Conservation (phyloP, 2,797 vertebrate species). For the Limosa lapponica region DNA sequence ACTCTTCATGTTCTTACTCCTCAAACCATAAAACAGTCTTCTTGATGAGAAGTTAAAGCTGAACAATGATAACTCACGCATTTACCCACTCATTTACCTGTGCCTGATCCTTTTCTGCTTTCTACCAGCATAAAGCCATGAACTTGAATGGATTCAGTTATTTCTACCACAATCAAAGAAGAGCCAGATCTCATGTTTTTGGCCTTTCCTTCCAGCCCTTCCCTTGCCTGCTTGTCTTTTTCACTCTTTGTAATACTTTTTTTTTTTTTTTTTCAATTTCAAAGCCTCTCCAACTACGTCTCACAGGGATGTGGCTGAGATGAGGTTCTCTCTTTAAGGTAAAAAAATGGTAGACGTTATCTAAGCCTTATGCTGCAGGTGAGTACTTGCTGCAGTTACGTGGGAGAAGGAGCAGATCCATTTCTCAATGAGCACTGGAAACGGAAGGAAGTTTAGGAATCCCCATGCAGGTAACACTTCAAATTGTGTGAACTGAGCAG, state of each 20-base stretch:
- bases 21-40: neutral
- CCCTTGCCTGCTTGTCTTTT: neutral
- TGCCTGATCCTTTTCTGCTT: neutral
- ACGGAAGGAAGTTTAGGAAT: neutral
- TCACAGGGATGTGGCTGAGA: neutral
- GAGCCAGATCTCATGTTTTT: neutral
- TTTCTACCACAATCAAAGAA: neutral
- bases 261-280: neutral
- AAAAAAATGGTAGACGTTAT: neutral
- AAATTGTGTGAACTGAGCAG: neutral
- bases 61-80: neutral
- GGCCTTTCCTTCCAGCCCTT: neutral
- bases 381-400: neutral
- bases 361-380: neutral
- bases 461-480: neutral
- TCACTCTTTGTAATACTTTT: neutral
- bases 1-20: neutral
- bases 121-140: neutral
- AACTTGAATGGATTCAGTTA: neutral
- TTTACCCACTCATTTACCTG: neutral
- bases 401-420: neutral
- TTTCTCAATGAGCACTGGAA: neutral
- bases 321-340: neutral
- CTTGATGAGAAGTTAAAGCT: neutral
- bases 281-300: neutral